Evolutionary conservation across 2,797 vertebrate species (phyloP).

Genomic region (Arrhamphus sclerolepis): DNA sequence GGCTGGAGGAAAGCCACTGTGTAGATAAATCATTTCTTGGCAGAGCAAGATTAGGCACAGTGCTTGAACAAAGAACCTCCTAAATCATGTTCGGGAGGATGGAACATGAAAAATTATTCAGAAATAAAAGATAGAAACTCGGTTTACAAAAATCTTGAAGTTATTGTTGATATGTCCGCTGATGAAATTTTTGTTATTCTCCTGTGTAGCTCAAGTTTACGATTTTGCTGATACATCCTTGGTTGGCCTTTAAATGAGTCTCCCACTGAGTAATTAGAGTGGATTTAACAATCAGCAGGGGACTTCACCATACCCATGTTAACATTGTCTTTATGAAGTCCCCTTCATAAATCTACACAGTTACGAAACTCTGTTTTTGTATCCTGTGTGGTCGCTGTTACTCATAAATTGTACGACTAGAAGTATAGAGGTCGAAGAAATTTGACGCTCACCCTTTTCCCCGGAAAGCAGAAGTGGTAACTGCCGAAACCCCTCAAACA

Average conservation of each 20-base stretch:
- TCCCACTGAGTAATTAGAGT: background rate
- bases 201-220: too few species aligned
- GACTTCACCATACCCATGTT: background rate
- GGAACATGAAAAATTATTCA: conserved; percentile 22
- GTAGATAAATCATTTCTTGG: conserved; percentile 55
- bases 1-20: conserved; percentile 44
- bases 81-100: conserved; percentile 38
- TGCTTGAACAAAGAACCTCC: conserved; percentile 42
- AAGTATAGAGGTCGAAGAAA: too few species aligned
- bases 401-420: too few species aligned
- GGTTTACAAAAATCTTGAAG: conserved; percentile 12
- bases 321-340: background rate
- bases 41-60: conserved; percentile 58
- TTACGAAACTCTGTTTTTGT: background rate
- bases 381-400: background rate
- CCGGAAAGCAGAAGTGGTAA: too few species aligned
- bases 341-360: background rate
- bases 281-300: conserved; percentile 3
- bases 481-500: too few species aligned
- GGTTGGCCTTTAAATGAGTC: background rate
- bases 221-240: background rate
- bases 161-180: background rate
- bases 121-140: conserved; percentile 22
- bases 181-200: background rate
- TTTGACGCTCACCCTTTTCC: too few species aligned